phyloP scores from a whole-genome alignment of 2,113 vertebrate genomes.

The Australoheros scitulus region DNA sequence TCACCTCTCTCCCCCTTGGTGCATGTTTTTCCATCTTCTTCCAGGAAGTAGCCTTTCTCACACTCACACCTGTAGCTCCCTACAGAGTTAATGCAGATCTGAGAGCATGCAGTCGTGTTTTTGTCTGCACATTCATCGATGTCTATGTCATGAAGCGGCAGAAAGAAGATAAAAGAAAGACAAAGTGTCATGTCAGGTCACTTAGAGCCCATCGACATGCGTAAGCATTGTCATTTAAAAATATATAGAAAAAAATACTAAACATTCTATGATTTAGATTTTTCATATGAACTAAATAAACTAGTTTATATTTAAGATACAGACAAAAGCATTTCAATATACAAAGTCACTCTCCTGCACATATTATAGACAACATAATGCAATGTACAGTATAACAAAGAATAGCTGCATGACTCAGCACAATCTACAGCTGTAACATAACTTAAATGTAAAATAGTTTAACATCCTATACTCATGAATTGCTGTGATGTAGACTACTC shows the following conservation, averaged over 20 bases:
- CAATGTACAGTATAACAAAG: no score
- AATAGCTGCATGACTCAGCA: no score
- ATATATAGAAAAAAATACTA: not conserved
- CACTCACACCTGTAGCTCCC: conserved; percentile 95
- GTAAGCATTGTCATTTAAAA: not conserved
- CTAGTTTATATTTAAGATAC: no score
- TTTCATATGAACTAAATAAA: no score
- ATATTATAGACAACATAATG: no score
- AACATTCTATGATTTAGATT: not conserved
- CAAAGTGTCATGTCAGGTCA: not conserved
- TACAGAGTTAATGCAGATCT: conserved; percentile 89
- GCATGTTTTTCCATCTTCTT: conserved; percentile 89
- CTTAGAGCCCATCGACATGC: not conserved
- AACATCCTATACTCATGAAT: not conserved
- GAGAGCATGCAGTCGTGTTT: conserved; percentile 87
- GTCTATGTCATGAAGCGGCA: conserved; percentile 77
- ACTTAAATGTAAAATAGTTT: not conserved
- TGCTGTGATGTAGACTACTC: not conserved
- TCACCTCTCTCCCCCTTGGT: conserved; percentile 88
- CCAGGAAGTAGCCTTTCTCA: conserved; percentile 85
- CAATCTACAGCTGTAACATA: not conserved
- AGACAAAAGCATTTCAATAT: no score
- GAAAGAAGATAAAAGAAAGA: not conserved
- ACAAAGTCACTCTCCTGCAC: no score
- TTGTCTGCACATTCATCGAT: conserved; percentile 88